Percentiles rank a stretch among this genome's conserved stretches.
phyloP scores from a whole-genome alignment of 2,113 vertebrate species.

The Corythaeola cristata region DNA sequence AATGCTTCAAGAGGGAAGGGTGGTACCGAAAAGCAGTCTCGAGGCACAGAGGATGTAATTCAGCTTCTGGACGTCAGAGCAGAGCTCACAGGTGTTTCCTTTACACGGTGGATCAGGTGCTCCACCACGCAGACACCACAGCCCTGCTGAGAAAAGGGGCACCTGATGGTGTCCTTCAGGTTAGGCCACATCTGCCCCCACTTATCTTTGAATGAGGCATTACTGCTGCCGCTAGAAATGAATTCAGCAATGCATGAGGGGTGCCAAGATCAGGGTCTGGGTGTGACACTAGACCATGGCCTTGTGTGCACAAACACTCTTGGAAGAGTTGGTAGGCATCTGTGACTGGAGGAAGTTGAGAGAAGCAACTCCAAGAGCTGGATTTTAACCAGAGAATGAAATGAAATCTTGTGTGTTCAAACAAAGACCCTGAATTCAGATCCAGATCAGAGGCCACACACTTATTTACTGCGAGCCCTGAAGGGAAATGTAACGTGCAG shows the following conservation, averaged over 20 bases:
- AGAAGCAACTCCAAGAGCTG: background rate
- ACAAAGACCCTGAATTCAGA: background rate
- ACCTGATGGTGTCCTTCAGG: background rate
- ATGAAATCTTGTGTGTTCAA: background rate
- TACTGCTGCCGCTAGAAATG: background rate
- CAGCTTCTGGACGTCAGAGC: background rate
- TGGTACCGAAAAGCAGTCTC: background rate
- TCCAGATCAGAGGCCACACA: background rate
- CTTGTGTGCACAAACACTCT: background rate
- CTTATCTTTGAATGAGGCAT: background rate
- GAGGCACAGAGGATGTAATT: background rate
- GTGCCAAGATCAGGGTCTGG: background rate
- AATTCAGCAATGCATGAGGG: background rate
- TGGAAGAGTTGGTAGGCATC: background rate
- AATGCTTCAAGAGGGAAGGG: background rate
- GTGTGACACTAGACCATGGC: background rate
- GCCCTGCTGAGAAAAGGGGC: background rate
- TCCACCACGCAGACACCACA: background rate
- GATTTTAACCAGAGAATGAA: background rate
- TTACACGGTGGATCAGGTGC: background rate
- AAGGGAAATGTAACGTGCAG: background rate
- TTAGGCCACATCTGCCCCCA: background rate
- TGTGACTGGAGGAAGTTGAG: background rate
- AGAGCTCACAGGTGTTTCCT: background rate
- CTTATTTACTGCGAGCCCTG: background rate